Evolutionary conservation across 2,797 vertebrate genomes (phyloP).

Genomic region (Siniperca undulata): DNA sequence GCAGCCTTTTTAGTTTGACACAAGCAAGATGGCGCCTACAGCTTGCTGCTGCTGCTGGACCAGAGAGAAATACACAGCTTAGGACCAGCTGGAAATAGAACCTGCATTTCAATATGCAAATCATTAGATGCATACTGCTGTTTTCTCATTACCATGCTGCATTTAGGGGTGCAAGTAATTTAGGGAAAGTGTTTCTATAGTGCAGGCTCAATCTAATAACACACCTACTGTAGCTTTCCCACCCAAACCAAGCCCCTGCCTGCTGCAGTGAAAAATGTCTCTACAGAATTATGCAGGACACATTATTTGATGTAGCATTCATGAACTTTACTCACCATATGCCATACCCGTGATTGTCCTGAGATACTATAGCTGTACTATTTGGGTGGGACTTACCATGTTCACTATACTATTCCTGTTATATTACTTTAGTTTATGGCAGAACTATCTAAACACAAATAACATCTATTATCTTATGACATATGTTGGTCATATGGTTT

Average conservation of each 20-base stretch:
- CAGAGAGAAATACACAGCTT: conserved; percentile 30
- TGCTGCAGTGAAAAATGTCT: conserved; percentile 48
- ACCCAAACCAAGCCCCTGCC: background rate
- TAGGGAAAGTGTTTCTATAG: background rate
- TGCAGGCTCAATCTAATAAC: background rate
- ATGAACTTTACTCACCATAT: background rate
- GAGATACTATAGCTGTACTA: background rate
- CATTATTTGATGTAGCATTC: conserved; percentile 3
- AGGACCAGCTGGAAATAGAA: conserved; percentile 35
- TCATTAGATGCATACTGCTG: background rate
- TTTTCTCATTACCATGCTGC: background rate
- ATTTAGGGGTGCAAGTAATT: background rate
- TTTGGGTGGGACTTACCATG: background rate
- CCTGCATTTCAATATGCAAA: background rate
- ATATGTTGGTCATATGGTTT: too few species aligned
- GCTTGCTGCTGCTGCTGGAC: conserved; percentile 48
- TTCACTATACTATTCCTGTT: background rate
- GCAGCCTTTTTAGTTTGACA: conserved; percentile 66
- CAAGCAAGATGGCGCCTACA: conserved; percentile 80
- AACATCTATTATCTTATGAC: too few species aligned
- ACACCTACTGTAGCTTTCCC: background rate
- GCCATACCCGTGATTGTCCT: background rate
- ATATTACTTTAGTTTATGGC: too few species aligned
- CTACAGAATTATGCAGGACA: background rate
- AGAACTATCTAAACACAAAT: background rate